Evolutionary conservation across 2,113 vertebrate species (phyloP).

Genomic region (Lycaon pictus): DNA sequence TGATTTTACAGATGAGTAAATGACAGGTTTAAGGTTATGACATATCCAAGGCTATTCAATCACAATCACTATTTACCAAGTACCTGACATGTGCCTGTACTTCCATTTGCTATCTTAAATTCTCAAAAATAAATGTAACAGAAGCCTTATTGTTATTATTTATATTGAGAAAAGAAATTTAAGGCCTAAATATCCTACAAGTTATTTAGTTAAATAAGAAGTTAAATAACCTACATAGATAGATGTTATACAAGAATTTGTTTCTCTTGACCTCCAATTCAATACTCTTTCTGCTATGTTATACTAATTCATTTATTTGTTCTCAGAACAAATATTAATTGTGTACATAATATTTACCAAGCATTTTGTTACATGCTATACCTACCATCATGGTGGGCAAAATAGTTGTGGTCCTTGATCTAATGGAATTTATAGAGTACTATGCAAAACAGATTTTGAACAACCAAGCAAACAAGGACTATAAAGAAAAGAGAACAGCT

Average conservation of each 20-base stretch:
- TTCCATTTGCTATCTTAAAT: background rate
- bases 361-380: background rate
- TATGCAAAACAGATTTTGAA: background rate
- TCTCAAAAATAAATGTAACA: background rate
- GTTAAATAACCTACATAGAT: background rate
- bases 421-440: background rate
- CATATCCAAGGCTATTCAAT: background rate
- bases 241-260: background rate
- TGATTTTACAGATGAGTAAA: constrained; percentile 5
- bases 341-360: background rate
- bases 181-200: background rate
- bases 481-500: background rate
- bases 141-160: background rate
- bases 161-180: background rate
- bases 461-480: background rate
- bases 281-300: background rate
- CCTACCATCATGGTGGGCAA: background rate
- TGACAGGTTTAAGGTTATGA: background rate
- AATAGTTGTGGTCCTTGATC: background rate
- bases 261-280: background rate
- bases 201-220: background rate
- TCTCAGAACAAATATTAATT: constrained; percentile 25
- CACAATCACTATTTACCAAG: background rate
- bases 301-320: background rate
- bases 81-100: accelerated